Conservation (phyloP, 2,888 invertebrate species). For the Asteroscopus sphinx region DNA sequence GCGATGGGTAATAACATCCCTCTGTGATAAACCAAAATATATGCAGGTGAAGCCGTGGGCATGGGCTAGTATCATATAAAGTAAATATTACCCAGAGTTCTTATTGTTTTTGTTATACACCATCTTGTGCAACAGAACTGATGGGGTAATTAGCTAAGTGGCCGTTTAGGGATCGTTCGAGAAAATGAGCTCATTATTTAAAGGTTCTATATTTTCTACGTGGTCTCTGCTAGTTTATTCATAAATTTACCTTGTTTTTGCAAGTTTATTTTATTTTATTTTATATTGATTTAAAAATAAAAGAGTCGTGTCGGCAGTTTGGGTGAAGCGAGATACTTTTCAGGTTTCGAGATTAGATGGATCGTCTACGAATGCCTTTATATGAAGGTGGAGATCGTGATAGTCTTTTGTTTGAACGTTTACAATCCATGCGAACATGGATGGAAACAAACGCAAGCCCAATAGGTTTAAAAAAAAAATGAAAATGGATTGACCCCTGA, state of each 20-base stretch:
- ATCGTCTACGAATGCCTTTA: too few relatives aligned
- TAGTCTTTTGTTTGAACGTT: too few relatives aligned
- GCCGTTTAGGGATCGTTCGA: constrained; percentile 19
- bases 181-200: constrained; percentile 21
- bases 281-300: background rate
- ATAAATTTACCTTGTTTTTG: constrained; percentile 7
- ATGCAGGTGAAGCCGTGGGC: too few relatives aligned
- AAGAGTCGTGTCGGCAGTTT: background rate
- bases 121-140: constrained; percentile 23
- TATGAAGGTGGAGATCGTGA: too few relatives aligned
- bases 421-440: too few relatives aligned
- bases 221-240: constrained; percentile 2
- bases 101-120: constrained; percentile 9
- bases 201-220: constrained; percentile 19
- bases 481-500: too few relatives aligned
- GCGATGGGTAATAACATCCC: too few relatives aligned
- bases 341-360: background rate
- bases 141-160: constrained; percentile 46
- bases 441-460: too few relatives aligned
- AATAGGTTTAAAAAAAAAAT: too few relatives aligned
- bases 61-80: background rate
- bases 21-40: too few relatives aligned
- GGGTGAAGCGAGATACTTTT: background rate
- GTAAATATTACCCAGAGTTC: background rate
- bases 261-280: too few relatives aligned